Percentiles rank a stretch among this genome's conserved stretches.
Conservation (phyloP, 2,797 vertebrate species). For the Brachyrhaphis roseni region DNA sequence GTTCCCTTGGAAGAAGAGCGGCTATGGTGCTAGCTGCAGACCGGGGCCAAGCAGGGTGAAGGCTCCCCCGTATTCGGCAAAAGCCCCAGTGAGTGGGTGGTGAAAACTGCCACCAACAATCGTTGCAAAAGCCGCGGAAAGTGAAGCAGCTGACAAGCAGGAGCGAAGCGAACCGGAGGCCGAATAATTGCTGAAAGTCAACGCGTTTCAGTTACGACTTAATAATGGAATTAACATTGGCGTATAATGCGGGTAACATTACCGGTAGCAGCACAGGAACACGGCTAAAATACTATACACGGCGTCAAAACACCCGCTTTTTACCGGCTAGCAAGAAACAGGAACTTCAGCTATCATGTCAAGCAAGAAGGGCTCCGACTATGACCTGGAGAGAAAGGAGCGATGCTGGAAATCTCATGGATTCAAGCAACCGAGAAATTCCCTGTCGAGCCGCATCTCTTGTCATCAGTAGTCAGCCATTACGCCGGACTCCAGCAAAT, state of each 20-base stretch:
- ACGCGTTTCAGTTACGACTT: neutral
- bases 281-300: neutral
- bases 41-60: constrained; percentile 23
- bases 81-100: constrained; percentile 50
- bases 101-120: constrained; percentile 47
- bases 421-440: constrained; percentile 16
- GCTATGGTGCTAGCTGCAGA: constrained; percentile 48
- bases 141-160: constrained; percentile 54
- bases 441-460: constrained; percentile 30
- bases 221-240: neutral
- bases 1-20: constrained; percentile 22
- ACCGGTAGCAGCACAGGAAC: neutral
- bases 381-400: constrained; percentile 38
- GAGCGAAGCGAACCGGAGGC: neutral
- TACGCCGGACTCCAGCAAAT: constrained; percentile 68
- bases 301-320: neutral
- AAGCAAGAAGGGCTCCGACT: constrained; percentile 42
- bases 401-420: constrained; percentile 40
- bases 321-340: neutral
- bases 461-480: constrained; percentile 70
- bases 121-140: constrained; percentile 74
- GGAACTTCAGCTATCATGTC: constrained; percentile 8
- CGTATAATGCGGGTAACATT: neutral
- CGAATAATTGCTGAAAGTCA: constrained; percentile 10
- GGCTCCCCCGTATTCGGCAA: constrained; percentile 47